These are phyloP conservation scores for Mythimna vitellina DNA, from an alignment of 2,888 invertebrate species.

Conservation along the genomic window DNA sequence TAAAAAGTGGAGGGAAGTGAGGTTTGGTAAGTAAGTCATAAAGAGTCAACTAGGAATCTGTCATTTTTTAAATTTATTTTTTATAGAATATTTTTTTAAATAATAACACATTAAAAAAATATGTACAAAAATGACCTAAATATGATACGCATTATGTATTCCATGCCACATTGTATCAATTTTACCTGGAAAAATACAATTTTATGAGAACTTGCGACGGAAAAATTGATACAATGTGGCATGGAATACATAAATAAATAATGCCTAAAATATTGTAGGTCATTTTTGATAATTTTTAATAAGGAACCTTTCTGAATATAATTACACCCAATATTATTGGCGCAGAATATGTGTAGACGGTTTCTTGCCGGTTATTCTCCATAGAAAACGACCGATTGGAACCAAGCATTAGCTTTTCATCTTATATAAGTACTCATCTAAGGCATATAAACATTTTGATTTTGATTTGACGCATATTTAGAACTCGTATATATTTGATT, in stretches of 20 bases:
- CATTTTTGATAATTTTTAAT: not conserved
- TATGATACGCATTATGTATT: too few species aligned
- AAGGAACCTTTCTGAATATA: not conserved
- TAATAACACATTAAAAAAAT: not conserved
- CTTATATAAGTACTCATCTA: too few species aligned
- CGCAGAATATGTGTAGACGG: too few species aligned
- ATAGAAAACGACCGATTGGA: too few species aligned
- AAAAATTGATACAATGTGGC: not conserved
- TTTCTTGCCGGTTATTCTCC: too few species aligned
- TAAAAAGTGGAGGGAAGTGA: too few species aligned
- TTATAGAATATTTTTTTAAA: too few species aligned
- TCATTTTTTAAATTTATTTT: not conserved
- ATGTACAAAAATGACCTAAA: too few species aligned
- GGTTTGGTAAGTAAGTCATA: not conserved
- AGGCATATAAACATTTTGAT: too few species aligned
- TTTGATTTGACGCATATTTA: not conserved
- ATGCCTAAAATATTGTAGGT: not conserved
- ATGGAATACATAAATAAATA: not conserved
- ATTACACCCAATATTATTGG: not conserved
- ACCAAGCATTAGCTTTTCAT: too few species aligned
- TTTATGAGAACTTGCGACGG: not conserved
- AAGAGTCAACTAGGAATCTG: not conserved
- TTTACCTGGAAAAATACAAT: conserved; percentile 2
- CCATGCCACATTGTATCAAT: too few species aligned
- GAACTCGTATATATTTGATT: not conserved